Conservation (phyloP, 1,140 invertebrate species). For the Rhagoletis pomonella region DNA sequence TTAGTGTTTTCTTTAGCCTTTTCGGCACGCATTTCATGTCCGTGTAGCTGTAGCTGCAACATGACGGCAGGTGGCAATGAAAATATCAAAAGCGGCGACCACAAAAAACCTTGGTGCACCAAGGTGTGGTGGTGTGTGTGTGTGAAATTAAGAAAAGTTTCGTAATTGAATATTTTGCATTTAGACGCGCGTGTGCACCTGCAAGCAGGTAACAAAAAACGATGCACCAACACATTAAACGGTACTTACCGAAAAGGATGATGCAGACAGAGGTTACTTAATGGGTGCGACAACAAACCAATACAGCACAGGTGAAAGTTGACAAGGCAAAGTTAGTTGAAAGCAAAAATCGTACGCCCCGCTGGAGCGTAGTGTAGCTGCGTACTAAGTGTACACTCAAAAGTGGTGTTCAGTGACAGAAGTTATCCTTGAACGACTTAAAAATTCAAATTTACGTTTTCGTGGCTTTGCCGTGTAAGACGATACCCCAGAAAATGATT, state of each 20-base stretch:
- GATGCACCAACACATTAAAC: background rate
- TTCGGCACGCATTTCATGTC: background rate
- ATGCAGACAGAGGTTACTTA: background rate
- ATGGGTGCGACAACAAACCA: slow-evolving; percentile 2
- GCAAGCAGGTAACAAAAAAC: slow-evolving; percentile 31
- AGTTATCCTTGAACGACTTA: slow-evolving; percentile 17
- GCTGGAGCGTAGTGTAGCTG: background rate
- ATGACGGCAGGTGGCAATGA: slow-evolving; percentile 39
- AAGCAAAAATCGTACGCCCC: background rate
- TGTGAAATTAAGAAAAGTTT: slow-evolving; percentile 52
- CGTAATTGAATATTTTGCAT: slow-evolving; percentile 54
- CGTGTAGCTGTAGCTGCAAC: slow-evolving; percentile 3
- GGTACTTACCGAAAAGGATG: background rate
- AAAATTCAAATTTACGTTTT: slow-evolving; percentile 50
- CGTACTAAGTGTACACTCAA: background rate
- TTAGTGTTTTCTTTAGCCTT: background rate
- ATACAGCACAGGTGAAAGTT: background rate
- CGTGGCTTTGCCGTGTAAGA: slow-evolving; percentile 5
- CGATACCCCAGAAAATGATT: background rate
- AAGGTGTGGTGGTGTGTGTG: no score
- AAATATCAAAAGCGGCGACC: slow-evolving; percentile 23
- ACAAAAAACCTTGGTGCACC: no score
- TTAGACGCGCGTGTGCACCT: slow-evolving; percentile 41
- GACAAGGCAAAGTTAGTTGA: background rate
- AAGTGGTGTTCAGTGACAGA: slow-evolving; percentile 32